A percentile compares a stretch with the other conserved stretches of the same genome.
These are phyloP conservation scores for Conus canariensis DNA, from an alignment of 2,888 invertebrate species.

Conservation along the genomic window DNA sequence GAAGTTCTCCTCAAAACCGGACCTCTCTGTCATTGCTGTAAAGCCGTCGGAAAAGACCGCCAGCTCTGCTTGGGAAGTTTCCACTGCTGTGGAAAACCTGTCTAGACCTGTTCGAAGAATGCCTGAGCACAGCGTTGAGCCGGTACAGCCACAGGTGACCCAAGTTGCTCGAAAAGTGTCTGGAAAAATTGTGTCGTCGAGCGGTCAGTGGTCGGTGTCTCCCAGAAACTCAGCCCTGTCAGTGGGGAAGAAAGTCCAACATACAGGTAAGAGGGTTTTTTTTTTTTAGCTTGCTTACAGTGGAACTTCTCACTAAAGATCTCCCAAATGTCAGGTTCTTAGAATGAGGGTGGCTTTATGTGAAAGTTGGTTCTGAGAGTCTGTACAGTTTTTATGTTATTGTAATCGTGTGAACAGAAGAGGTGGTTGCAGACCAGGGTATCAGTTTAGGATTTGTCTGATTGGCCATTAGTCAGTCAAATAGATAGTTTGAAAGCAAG, in stretches of 20 bases:
- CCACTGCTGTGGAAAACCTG: not conserved
- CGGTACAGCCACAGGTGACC: not conserved
- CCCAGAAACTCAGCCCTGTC: not conserved
- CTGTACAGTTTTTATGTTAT: too few relatives aligned
- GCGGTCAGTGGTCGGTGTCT: slow-evolving; percentile 36
- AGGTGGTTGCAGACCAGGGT: too few relatives aligned
- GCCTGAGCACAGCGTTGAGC: not conserved
- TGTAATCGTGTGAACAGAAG: too few relatives aligned
- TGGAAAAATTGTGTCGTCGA: slow-evolving; percentile 16
- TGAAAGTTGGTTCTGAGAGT: too few relatives aligned
- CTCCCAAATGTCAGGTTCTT: not conserved
- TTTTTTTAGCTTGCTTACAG: not conserved
- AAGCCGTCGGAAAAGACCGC: not conserved
- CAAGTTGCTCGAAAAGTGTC: not conserved
- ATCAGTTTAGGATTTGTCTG: too few relatives aligned
- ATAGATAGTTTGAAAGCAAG: too few relatives aligned
- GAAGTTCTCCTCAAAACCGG: not conserved
- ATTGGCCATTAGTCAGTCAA: too few relatives aligned
- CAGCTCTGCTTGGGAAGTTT: not conserved
- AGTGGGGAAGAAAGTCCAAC: not conserved
- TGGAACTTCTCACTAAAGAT: not conserved
- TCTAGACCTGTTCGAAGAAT: not conserved
- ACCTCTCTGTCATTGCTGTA: too few relatives aligned
- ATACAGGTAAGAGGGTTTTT: slow-evolving; percentile 4
- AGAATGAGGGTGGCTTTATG: not conserved